Percentiles rank a stretch among this genome's conserved stretches.
Evolutionary conservation across 2,797 vertebrate species (phyloP).

Genomic region (Champsocephalus esox): DNA sequence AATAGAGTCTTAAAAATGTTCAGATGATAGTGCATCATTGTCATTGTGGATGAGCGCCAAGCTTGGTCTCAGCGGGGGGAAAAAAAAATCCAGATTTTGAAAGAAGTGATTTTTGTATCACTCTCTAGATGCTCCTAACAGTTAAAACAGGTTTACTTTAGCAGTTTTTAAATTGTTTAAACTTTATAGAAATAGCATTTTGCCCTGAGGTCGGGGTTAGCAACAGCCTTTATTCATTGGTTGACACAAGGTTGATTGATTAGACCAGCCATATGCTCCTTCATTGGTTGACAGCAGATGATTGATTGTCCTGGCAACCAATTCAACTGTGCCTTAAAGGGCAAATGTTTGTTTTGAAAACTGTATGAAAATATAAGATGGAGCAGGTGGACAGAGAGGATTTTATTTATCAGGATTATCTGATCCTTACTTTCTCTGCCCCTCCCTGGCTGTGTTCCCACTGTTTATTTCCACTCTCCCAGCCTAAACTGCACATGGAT

Average conservation of each 20-base stretch:
- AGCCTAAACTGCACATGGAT: constrained; percentile 18
- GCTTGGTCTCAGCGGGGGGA: not conserved
- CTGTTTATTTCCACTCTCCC: not conserved
- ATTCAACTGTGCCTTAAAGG: constrained; percentile 45
- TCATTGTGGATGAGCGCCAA: not conserved
- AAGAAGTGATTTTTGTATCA: constrained; percentile 8
- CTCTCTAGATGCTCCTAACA: not conserved
- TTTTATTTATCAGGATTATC: not conserved
- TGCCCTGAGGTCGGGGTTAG: constrained; percentile 12
- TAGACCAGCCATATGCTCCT: constrained; percentile 48
- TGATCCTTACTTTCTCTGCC: constrained; percentile 1
- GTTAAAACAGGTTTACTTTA: constrained; percentile 13
- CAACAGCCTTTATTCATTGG: constrained; percentile 43
- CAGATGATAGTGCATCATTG: not conserved
- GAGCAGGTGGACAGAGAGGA: not conserved
- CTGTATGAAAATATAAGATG: constrained; percentile 12
- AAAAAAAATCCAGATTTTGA: constrained; percentile 6
- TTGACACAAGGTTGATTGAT: constrained; percentile 63
- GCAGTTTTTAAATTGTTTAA: constrained; percentile 18
- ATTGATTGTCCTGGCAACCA: constrained; percentile 53
- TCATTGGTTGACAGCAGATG: constrained; percentile 56
- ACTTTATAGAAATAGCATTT: constrained; percentile 45
- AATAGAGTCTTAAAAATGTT: not conserved
- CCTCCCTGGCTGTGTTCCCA: not conserved
- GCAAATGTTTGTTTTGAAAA: constrained; percentile 60